Base-by-base conservation (phyloP, 2,113 vertebrate species). In the Muntiacus muntjak region DNA sequence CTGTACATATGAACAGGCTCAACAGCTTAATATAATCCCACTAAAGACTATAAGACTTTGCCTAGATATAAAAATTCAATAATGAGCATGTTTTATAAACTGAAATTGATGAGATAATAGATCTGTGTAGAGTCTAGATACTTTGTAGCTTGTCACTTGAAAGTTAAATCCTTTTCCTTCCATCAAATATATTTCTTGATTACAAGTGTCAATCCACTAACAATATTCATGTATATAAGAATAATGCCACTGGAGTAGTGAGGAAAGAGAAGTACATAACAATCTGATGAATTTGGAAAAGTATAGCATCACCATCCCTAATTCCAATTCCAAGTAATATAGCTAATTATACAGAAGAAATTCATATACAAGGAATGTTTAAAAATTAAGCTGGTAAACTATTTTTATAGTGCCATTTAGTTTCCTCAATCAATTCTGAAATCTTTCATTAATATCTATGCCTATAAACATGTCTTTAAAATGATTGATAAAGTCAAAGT, bases 11-110 rank as follows among this genome's bases (percentile, higher is more conserved):
- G 33, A 82, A 96, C 94, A 94, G n/a, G 87, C 91, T 98, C 93
- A 96, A 79, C 47, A 88, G n/a, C 50, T 97, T 98, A 97, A 97
- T 94, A 81, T 96, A 98, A 98, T 97, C 87, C 81, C 94, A 82
- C 94, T 85, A 97, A 97, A 98, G 89, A 60, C 90, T 87, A 67
- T 40, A 87, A 78, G 45, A 74, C 33, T 91, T 85, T 95, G n/a
- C 17, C 64, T 90, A 88, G 83, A 88, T 55, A 97, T 81, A 97
- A 96, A 98, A 96, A 84, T 85, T 96, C 94, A 97, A 92, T 33
- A 30, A 60, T 82, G 47, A 92, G 50, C 52, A 88, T 94, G 45
- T 85, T 95, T 93, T 96, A 92, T 95, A 89, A 96, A 96, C 28
- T 94, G 85, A 96, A 98, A 89, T 94, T 97, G 94, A 96, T 93